A percentile compares a stretch with the other conserved stretches of the same genome.
Evolutionary conservation across 2,888 invertebrate species (phyloP).

Genomic region (Steinernema hermaphroditum): DNA sequence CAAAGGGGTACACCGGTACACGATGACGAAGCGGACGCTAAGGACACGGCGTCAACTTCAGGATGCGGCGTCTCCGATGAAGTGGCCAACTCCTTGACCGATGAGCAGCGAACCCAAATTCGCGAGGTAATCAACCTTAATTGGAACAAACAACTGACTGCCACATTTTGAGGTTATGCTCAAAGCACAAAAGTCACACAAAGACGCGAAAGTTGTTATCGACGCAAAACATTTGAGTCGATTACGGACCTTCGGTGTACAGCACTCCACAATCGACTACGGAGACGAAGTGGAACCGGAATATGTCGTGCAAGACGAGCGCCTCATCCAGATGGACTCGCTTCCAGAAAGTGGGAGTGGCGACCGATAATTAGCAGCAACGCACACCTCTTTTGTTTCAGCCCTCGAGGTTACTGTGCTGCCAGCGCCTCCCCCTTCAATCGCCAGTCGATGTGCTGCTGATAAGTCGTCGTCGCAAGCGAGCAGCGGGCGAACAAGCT

Average conservation of each 20-base stretch:
- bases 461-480: constrained; percentile 21
- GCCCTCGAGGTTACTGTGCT: constrained; percentile 48
- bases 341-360: constrained; percentile 56
- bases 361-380: background rate
- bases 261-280: background rate
- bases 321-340: constrained; percentile 59
- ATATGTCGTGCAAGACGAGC: constrained; percentile 35
- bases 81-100: constrained; percentile 13
- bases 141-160: constrained; percentile 17
- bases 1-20: background rate
- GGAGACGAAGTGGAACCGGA: constrained; percentile 33
- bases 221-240: constrained; percentile 42
- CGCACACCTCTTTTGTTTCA: constrained; percentile 35
- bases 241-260: constrained; percentile 12
- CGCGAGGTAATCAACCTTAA: constrained; percentile 35
- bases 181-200: constrained; percentile 54
- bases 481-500: constrained; percentile 19
- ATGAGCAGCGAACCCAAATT: constrained; percentile 40
- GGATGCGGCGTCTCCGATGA: background rate
- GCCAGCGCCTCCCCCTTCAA: constrained; percentile 42
- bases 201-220: constrained; percentile 51
- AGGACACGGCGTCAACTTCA: background rate
- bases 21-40: background rate
- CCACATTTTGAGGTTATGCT: constrained; percentile 45
- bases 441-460: constrained; percentile 38